Evolutionary conservation across 1,140 invertebrate genomes (phyloP), one percentile per base, ranked within the genome.

Genomic region (Atta colombica): DNA sequence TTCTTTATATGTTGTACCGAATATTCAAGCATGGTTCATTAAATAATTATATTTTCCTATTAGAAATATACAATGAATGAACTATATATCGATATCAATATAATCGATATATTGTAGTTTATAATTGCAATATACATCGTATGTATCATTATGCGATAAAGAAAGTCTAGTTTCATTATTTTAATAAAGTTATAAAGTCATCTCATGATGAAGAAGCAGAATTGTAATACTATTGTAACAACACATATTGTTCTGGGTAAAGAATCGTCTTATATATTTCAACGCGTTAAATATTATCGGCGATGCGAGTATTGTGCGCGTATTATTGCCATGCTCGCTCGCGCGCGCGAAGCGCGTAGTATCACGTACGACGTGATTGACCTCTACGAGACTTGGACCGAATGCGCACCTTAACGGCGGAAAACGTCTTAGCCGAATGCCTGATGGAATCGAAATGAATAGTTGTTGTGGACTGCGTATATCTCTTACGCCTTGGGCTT

Each of bases 321-420:
- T 35, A 35, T 66, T 66, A 66, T 66, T n/a, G 31, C 18, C 63
- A 35, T n/a, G 63, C 31, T 35, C 63, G 28, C 28, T 63, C 28
- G 61, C 25, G 14, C 61, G 28, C 63, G 31, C 16, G 31, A 8
- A 66, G 63, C 31, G 63, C 63, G 31, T 35, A 18, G 16, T 66
- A 66, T 66, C 63, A 66, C 63, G 63, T 66, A 66, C 63, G 63
- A 18, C 63, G 63, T 66, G 63, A 39, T 66, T 66, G 63, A 66
- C 63, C 63, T 66, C 63, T 31, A 7, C 28, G 16, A 8, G 61
- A 65, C 61, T 39, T 66, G 63, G 18, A 66, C 63, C 31, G 18
- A 66, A 18, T 16, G 61, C 61, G 16, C 63, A 31, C 31, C 63
- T 66, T 35, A 5, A 8, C 31, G 31, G 31, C 63, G 28, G 16